These are phyloP conservation scores for Hippocampus barbouri DNA, from an alignment of 2,113 vertebrate genomes.

Conservation along the genomic window DNA sequence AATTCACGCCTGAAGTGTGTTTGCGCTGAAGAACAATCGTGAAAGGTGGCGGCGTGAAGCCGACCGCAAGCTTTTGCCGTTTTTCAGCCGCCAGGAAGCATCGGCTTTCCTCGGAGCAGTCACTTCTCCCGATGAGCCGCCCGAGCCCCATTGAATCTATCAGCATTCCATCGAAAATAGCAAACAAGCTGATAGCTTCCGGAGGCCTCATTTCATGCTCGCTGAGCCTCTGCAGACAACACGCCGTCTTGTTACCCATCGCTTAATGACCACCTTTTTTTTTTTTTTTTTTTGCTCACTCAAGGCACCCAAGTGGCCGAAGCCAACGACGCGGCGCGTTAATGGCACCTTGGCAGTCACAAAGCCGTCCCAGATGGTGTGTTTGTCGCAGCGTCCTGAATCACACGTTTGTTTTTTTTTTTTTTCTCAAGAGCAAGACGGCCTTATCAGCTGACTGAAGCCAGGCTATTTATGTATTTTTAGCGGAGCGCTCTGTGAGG, in stretches of 20 bases:
- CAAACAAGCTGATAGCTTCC: constrained; percentile 29
- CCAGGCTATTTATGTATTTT: not conserved
- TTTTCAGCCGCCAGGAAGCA: not conserved
- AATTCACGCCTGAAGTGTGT: no score
- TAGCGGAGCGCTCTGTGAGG: constrained; percentile 1
- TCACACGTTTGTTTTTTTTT: not conserved
- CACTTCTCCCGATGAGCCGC: constrained; percentile 4
- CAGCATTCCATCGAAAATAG: constrained; percentile 32
- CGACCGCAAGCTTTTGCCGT: not conserved
- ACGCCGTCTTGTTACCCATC: constrained; percentile 40
- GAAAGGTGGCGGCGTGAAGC: no score
- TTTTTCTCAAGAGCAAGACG: not conserved
- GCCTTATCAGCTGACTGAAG: not conserved
- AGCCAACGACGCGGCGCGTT: constrained; percentile 22
- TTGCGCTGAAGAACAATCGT: no score
- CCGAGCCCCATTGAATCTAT: constrained; percentile 33
- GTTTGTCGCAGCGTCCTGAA: not conserved
- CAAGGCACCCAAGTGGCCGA: constrained; percentile 41
- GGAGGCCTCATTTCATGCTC: constrained; percentile 46
- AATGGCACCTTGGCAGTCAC: constrained; percentile 50
- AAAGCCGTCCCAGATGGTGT: constrained; percentile 37
- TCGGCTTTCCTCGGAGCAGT: not conserved
- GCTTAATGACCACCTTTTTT: constrained; percentile 52
- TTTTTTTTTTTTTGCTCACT: constrained; percentile 9
- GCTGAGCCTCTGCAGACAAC: constrained; percentile 43